Conservation (phyloP, 2,888 invertebrate genomes). For the Amitus sp. region DNA sequence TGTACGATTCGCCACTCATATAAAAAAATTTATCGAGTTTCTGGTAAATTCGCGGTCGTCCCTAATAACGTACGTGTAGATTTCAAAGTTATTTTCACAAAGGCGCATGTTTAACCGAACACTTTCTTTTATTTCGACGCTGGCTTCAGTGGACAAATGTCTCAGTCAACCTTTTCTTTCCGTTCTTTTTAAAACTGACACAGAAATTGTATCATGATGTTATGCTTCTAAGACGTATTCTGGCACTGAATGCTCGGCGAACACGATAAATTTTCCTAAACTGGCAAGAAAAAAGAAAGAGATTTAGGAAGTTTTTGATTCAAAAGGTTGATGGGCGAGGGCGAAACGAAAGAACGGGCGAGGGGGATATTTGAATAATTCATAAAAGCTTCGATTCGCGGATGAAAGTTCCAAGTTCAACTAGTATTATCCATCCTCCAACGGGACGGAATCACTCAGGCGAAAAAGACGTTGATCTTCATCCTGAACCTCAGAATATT, state of each 20-base stretch:
- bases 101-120: constrained; percentile 15
- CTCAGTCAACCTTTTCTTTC: too few species aligned
- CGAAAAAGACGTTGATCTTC: constrained; percentile 40
- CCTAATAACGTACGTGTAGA: constrained; percentile 23
- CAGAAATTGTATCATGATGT: constrained; percentile 39
- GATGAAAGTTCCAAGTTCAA: constrained; percentile 59
- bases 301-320: constrained; percentile 61
- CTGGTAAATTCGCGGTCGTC: constrained; percentile 40
- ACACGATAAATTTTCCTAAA: constrained; percentile 58
- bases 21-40: constrained; percentile 54
- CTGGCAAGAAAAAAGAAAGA: constrained; percentile 39
- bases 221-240: constrained; percentile 29
- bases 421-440: constrained; percentile 53
- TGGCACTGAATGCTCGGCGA: constrained; percentile 49
- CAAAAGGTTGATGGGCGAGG: constrained; percentile 50
- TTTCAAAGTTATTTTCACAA: constrained; percentile 14
- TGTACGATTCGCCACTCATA: constrained; percentile 41
- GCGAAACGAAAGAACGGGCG: constrained; percentile 36
- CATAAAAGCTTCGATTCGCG: constrained; percentile 65
- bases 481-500: too few species aligned
- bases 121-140: constrained; percentile 21
- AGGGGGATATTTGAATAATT: constrained; percentile 58
- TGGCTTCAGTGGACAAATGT: too few species aligned
- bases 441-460: constrained; percentile 39
- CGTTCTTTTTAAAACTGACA: constrained; percentile 37